Evolutionary conservation across 1,140 invertebrate species (phyloP).

Genomic region (Drosophila willistoni): DNA sequence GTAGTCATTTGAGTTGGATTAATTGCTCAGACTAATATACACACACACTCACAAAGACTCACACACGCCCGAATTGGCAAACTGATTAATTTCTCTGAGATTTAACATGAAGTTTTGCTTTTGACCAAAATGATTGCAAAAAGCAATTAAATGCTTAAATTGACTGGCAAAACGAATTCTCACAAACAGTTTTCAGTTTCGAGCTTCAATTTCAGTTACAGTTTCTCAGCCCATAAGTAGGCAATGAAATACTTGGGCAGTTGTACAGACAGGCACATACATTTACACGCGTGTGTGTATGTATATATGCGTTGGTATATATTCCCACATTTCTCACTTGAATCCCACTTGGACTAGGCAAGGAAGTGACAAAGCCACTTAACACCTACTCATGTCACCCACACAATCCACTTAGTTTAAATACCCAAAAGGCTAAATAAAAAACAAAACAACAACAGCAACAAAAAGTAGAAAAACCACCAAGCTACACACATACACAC

Average conservation of each 20-base stretch:
- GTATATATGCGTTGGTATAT: slow-evolving; percentile 2
- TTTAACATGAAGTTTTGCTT: slow-evolving; percentile 30
- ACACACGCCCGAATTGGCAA: slow-evolving; percentile 25
- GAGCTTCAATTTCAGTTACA: background rate
- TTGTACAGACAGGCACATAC: background rate
- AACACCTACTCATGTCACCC: slow-evolving; percentile 81
- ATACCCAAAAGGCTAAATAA: slow-evolving; percentile 80
- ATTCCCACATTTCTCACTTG: slow-evolving; percentile 53
- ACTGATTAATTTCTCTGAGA: slow-evolving; percentile 71
- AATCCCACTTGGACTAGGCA: slow-evolving; percentile 20
- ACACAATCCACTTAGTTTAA: slow-evolving; percentile 81
- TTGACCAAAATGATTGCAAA: slow-evolving; percentile 46
- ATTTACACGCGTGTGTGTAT: background rate
- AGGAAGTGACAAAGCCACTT: slow-evolving; percentile 79
- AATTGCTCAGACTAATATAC: slow-evolving; percentile 51
- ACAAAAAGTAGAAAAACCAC: slow-evolving; percentile 63
- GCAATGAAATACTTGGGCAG: slow-evolving; percentile 12
- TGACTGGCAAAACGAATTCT: slow-evolving; percentile 54
- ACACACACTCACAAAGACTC: slow-evolving; percentile 14
- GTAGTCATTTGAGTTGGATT: slow-evolving; percentile 78
- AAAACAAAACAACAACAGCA: slow-evolving; percentile 56
- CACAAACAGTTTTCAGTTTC: slow-evolving; percentile 3
- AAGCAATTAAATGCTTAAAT: slow-evolving; percentile 73
- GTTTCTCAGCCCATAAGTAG: slow-evolving; percentile 22
- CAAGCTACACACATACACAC: slow-evolving; percentile 42